Conservation (phyloP, 64 coral and sea anemone genomes). For the Montipora cactus region DNA sequence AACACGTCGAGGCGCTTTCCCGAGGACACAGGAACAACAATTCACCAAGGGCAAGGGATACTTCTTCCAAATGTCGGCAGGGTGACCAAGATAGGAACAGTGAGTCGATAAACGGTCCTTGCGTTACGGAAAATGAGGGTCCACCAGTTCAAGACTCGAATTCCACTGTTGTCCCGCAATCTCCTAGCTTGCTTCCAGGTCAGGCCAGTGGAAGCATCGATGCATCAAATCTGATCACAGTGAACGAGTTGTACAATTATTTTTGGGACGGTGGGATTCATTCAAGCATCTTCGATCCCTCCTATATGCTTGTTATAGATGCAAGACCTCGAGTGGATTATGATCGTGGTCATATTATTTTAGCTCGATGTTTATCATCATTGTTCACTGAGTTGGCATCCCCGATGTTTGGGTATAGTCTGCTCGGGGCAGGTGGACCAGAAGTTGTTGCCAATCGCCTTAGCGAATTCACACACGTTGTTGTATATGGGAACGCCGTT, state of each 20-base stretch:
- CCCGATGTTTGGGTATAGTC: constrained; percentile 14
- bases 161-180: constrained; percentile 49
- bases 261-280: constrained; percentile 88
- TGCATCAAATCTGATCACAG: constrained; percentile 55
- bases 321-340: constrained; percentile 63
- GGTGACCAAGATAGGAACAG: background rate
- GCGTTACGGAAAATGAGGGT: background rate
- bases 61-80: background rate
- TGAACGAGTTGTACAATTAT: constrained; percentile 91
- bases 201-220: constrained; percentile 50
- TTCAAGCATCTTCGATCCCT: constrained; percentile 85
- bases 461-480: constrained; percentile 85
- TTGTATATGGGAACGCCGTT: constrained; percentile 85
- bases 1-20: background rate
- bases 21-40: background rate
- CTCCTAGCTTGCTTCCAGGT: constrained; percentile 19
- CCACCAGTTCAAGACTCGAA: constrained; percentile 15
- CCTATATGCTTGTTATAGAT: constrained; percentile 91
- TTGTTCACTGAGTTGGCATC: background rate
- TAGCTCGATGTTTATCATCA: constrained; percentile 26
- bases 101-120: background rate
- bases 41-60: background rate
- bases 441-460: constrained; percentile 51
- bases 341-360: constrained; percentile 79
- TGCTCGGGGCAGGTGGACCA: constrained; percentile 14